Percentiles rank a stretch among this genome's conserved stretches.
Evolutionary conservation across 2,113 vertebrate species (phyloP).

Genomic region (Petromus typicus): DNA sequence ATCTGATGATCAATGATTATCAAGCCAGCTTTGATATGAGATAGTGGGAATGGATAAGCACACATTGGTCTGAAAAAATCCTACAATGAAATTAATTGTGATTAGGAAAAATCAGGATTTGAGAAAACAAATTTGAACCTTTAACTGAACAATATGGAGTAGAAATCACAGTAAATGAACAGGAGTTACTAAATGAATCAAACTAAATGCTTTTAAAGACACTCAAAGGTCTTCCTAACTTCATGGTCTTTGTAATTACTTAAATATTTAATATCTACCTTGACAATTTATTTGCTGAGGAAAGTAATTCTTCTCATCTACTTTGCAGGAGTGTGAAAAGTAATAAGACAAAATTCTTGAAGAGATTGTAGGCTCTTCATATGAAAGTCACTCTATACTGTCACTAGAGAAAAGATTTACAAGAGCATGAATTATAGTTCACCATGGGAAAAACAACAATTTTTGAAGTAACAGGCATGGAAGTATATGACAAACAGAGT

Average conservation of each 20-base stretch:
- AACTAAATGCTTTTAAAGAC: neutral
- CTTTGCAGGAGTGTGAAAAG: neutral
- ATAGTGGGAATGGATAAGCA: neutral
- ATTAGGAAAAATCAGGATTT: neutral
- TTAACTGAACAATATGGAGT: neutral
- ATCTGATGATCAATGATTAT: neutral
- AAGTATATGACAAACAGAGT: neutral
- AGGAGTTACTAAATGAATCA: slow-evolving; percentile 14
- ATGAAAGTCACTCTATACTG: neutral
- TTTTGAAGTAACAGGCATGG: neutral
- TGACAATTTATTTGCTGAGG: slow-evolving; percentile 33
- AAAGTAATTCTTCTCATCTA: slow-evolving; percentile 26
- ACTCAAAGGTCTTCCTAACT: neutral
- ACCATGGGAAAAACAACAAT: neutral
- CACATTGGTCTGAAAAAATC: neutral
- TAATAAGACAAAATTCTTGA: slow-evolving; percentile 39
- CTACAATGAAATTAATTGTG: neutral
- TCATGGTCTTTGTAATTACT: neutral
- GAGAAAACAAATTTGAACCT: neutral
- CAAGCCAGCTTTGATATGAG: neutral
- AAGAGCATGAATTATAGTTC: neutral
- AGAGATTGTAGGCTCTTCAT: slow-evolving; percentile 10
- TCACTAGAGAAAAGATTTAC: neutral
- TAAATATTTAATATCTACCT: neutral
- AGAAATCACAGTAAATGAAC: neutral